Evolutionary conservation across 30 jellyfish, hydroid and myxozoan species (phyloP).

Genomic region (Aurelia sp.): DNA sequence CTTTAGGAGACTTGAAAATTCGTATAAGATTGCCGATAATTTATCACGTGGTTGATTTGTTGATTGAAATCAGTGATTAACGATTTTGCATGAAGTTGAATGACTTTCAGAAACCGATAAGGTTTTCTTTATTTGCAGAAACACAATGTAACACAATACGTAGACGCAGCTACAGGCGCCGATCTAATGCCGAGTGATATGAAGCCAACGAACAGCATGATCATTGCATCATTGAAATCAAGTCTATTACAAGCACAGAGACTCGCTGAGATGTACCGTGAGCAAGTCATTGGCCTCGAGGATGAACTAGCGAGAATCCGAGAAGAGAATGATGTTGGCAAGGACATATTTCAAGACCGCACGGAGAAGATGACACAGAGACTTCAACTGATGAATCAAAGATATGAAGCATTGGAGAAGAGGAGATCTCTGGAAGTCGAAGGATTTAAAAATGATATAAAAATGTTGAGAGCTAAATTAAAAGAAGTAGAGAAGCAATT

Average conservation of each 20-base stretch:
- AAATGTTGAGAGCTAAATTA: slow-evolving; percentile 81
- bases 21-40: background rate
- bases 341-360: slow-evolving; percentile 78
- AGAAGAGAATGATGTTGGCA: slow-evolving; percentile 95
- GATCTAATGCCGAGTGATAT: slow-evolving; percentile 59
- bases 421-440: slow-evolving; percentile 93
- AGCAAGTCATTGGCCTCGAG: slow-evolving; percentile 97
- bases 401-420: slow-evolving; percentile 91
- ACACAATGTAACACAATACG: slow-evolving; percentile 41
- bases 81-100: too few species aligned
- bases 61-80: background rate
- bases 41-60: too few species aligned
- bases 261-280: slow-evolving; percentile 96
- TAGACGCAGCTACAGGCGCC: slow-evolving; percentile 73
- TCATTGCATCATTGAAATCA: slow-evolving; percentile 77
- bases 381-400: slow-evolving; percentile 87
- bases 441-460: slow-evolving; percentile 94
- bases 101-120: too few species aligned
- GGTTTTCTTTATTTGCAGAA: background rate
- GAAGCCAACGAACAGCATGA: slow-evolving; percentile 73
- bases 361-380: slow-evolving; percentile 89
- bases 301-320: slow-evolving; percentile 95
- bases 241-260: slow-evolving; percentile 88
- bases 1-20: too few species aligned
- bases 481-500: slow-evolving; percentile 96